Percentiles rank a stretch among this genome's conserved stretches.
Evolutionary conservation across 2,797 vertebrate genomes (phyloP).

Genomic region (Neoniphon sammara): DNA sequence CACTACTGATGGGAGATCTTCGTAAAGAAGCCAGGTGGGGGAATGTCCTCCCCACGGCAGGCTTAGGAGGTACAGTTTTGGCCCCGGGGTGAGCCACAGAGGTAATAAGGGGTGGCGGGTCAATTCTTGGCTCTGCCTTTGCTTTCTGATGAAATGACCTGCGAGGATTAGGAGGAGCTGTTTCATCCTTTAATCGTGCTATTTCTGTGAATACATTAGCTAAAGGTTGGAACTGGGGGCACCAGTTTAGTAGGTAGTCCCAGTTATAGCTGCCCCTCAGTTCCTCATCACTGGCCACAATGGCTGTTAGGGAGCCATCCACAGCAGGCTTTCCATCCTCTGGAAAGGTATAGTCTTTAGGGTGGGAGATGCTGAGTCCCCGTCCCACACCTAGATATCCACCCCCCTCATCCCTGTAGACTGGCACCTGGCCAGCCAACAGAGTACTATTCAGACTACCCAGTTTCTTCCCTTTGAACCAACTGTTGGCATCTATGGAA

Average conservation of each 20-base stretch:
- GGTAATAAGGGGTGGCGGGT: slow-evolving; percentile 97
- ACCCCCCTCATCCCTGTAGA: slow-evolving; percentile 90
- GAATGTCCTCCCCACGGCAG: slow-evolving; percentile 88
- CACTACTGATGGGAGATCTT: slow-evolving; percentile 93
- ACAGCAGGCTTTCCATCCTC: slow-evolving; percentile 94
- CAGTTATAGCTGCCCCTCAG: slow-evolving; percentile 98
- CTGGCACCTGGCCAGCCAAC: slow-evolving; percentile 88
- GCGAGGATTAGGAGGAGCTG: slow-evolving; percentile 87
- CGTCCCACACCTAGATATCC: slow-evolving; percentile 91
- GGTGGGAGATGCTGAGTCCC: slow-evolving; percentile 89
- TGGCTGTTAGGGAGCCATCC: slow-evolving; percentile 94
- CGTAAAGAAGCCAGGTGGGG: slow-evolving; percentile 88
- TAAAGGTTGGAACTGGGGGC: slow-evolving; percentile 97
- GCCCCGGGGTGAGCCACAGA: slow-evolving; percentile 97
- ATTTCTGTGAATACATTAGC: slow-evolving; percentile 99
- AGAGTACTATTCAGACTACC: slow-evolving; percentile 83
- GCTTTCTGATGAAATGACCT: slow-evolving; percentile 90
- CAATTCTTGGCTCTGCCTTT: slow-evolving; percentile 93
- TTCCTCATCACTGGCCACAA: slow-evolving; percentile 97
- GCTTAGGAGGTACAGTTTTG: slow-evolving; percentile 95
- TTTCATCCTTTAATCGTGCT: slow-evolving; percentile 96
- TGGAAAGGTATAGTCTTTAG: slow-evolving; percentile 94
- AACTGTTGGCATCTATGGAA: slow-evolving; percentile 85
- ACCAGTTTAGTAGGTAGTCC: slow-evolving; percentile 99
- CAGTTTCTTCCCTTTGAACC: slow-evolving; percentile 96